Percentiles rank a stretch among this genome's conserved stretches.
These are phyloP conservation scores for Leptinotarsa undecemlineata DNA, from an alignment of 1,140 invertebrate species.

Conservation along the genomic window DNA sequence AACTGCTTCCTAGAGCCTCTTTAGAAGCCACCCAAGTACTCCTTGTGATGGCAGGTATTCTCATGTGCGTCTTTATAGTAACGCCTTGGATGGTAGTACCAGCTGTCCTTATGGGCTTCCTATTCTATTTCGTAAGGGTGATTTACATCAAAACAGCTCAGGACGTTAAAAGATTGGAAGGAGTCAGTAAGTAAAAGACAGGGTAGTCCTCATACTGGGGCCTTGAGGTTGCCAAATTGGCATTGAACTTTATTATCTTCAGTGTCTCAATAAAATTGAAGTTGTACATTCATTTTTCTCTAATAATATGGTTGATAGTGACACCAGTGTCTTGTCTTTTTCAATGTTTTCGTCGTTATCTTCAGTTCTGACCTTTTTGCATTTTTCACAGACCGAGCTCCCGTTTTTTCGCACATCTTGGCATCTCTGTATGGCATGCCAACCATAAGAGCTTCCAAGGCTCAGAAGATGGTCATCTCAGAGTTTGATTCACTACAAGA, in stretches of 20 bases:
- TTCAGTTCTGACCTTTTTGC: neutral
- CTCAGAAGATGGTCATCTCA: slow-evolving; percentile 65
- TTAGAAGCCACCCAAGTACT: slow-evolving; percentile 77
- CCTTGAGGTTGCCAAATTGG: too few species aligned
- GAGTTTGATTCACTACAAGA: slow-evolving; percentile 72
- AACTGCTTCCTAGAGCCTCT: slow-evolving; percentile 76
- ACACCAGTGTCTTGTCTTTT: too few species aligned
- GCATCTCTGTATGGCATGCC: slow-evolving; percentile 72
- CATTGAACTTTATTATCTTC: too few species aligned
- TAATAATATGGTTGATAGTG: too few species aligned
- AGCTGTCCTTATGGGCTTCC: slow-evolving; percentile 65
- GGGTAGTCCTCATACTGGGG: too few species aligned
- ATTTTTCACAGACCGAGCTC: slow-evolving; percentile 63
- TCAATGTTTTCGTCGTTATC: too few species aligned
- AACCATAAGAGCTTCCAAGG: slow-evolving; percentile 72
- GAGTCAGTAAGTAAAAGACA: slow-evolving; percentile 55
- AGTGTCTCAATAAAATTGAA: too few species aligned
- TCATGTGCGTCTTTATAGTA: slow-evolving; percentile 70
- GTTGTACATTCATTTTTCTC: too few species aligned
- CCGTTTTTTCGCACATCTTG: slow-evolving; percentile 78
- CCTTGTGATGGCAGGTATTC: slow-evolving; percentile 56
- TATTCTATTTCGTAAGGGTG: slow-evolving; percentile 75
- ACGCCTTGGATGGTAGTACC: slow-evolving; percentile 76
- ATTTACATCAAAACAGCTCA: slow-evolving; percentile 83
- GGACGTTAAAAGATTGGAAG: slow-evolving; percentile 84